Base-by-base conservation (phyloP, 2,888 invertebrate species). In the Orgyia antiqua region DNA sequence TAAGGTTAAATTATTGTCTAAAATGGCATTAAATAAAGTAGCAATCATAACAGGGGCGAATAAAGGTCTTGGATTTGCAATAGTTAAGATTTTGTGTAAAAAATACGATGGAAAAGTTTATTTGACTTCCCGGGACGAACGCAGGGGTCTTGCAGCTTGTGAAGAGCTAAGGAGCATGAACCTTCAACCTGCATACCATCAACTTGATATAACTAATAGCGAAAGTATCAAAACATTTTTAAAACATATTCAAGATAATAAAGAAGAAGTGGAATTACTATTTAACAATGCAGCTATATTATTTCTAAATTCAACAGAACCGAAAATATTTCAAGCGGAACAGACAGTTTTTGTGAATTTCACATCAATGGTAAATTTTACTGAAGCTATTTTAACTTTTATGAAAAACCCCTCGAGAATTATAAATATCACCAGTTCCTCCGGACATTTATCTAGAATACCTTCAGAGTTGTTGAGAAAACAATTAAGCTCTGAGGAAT, bases 281-380 rank as follows among this genome's bases (percentile, higher is more conserved):
- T 83, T 94, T 4, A 94, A 94, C 56, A 94, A 94, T 68, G 94
- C 94, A 5, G 94, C 89, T 44, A 51, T 84, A 34, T 45, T 82
- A 1, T 82, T 76, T 48, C 51, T 73, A 0, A 76, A 76, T 51
- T 57, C 78, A 1, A 51, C 45, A n/a, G 78, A 82, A 53, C 36
- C 78, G 0, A 73, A 68, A 32, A 10, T 39, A 0, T 45, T 54
- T 6, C 78, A 79, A 62, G 74, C 73, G 0, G 67, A 76, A 40
- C 56, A 74, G 28, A 83, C 82, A 0, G 28, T 83, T n/a, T 25
- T 38, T 1, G 67, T 82, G 0, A 86, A 86, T 39, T 82, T 80
- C 38, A 62, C 57, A 10, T 60, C 79, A 3, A 45, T 78, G 15
- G 74, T 79, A 0, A 62, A 71, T 39, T 78, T 84, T 35, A 75